Evolutionary conservation across 2,888 invertebrate species (phyloP), one percentile per base, ranked within the genome.

Genomic region (Liopterus haemorrhoidalis): DNA sequence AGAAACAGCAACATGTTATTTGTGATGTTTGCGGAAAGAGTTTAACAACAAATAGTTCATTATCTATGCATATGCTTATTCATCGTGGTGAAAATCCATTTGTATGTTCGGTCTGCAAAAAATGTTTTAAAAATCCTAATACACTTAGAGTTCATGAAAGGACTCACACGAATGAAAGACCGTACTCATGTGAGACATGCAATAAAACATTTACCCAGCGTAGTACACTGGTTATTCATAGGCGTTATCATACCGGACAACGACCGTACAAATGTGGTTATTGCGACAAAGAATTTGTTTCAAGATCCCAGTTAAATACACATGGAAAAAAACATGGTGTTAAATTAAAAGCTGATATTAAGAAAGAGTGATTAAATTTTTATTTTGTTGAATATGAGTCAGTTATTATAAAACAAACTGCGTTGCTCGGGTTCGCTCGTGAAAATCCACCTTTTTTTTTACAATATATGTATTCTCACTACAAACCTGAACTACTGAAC

Each of bases 261-360:
- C 72, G 70, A 46, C 72, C 68, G 30, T 72, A 67, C 49, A 70
- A 69, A 38, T 77, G 76, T 49, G 56, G 69, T 3, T 61, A 70
- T 0, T 74, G 73, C 30, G 50, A 69, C 0, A 56, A 63, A 22
- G 65, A 56, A 0, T 73, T 74, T 35, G 35, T 54, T 4, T 51
- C 54, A 24, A 56, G 53, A 30, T 41, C 54, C 15, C 51, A 53
- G 18, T 49, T 61, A 44, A 41, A 52, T 16, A 51, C 54, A 12
- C 63, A 63, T 38, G 48, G 54, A 37, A 53, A 57, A 28, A 54
- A 53, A 3, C 63, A 62, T 47, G 49, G 30, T 36, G 16, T 25
- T 14, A n/a, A n/a, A n/a, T n/a, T n/a, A n/a, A n/a, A n/a, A n/a
- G n/a, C n/a, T n/a, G n/a, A n/a, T n/a, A n/a, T n/a, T n/a, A n/a